Evolutionary conservation across 2,797 vertebrate genomes (phyloP).

Genomic region (Linurgus olivaceus): DNA sequence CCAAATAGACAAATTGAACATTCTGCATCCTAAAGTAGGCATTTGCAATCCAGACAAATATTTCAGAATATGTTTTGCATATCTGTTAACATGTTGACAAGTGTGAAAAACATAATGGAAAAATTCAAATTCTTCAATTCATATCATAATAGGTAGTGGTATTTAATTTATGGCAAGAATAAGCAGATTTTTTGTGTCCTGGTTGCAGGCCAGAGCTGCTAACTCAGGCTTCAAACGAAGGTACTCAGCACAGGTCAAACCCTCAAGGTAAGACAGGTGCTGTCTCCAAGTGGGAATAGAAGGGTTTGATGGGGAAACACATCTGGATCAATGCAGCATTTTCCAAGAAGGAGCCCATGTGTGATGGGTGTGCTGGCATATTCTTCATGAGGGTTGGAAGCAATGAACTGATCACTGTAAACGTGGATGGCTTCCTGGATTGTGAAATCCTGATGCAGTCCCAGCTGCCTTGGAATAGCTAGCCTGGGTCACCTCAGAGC

Average conservation of each 20-base stretch:
- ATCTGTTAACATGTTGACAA: background rate
- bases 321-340: background rate
- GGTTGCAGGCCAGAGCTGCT: constrained; percentile 78
- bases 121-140: background rate
- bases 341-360: background rate
- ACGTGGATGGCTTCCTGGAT: background rate
- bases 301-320: background rate
- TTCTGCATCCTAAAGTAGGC: background rate
- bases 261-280: constrained; percentile 55
- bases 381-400: background rate
- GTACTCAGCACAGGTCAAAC: constrained; percentile 32
- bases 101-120: background rate
- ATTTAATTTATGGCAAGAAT: background rate
- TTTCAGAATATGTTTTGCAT: background rate
- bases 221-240: constrained; percentile 34
- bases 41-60: background rate
- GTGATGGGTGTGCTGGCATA: background rate
- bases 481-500: background rate
- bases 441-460: background rate
- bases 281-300: background rate
- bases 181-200: background rate
- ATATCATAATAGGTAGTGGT: background rate
- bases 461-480: background rate
- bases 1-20: background rate
- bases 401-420: background rate